Conservation (phyloP, 2,113 vertebrate species). For the Thamnaconus septentrionalis region DNA sequence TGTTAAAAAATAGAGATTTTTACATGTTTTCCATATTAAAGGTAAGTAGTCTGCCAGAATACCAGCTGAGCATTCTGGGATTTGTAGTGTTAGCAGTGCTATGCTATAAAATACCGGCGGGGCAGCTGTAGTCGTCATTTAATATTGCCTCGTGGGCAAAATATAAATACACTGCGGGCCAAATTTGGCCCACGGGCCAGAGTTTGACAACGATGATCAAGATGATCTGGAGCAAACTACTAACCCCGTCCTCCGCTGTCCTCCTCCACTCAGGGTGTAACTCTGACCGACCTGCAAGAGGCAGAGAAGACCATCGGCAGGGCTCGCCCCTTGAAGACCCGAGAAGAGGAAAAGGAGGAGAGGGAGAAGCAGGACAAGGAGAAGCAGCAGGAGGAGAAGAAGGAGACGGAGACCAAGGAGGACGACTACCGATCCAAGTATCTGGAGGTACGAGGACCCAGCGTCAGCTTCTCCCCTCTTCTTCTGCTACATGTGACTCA, state of each 20-base stretch:
- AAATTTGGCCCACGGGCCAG: too few species aligned
- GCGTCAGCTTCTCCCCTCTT: background rate
- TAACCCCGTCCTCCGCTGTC: background rate
- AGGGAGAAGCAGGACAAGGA: constrained; percentile 94
- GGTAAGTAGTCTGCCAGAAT: too few species aligned
- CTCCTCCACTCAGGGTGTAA: constrained; percentile 84
- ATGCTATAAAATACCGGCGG: too few species aligned
- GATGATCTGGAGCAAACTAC: background rate
- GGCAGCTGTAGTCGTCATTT: too few species aligned
- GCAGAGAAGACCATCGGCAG: constrained; percentile 96
- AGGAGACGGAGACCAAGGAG: constrained; percentile 89
- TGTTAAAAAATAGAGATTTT: too few species aligned
- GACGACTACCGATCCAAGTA: constrained; percentile 94
- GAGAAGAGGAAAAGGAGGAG: constrained; percentile 94
- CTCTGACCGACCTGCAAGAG: constrained; percentile 96
- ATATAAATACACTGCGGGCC: too few species aligned
- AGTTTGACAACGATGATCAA: too few species aligned
- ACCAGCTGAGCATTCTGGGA: too few species aligned
- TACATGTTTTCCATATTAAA: too few species aligned
- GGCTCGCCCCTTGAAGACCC: constrained; percentile 83
- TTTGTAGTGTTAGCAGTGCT: too few species aligned
- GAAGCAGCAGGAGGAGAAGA: constrained; percentile 90
- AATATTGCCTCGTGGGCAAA: too few species aligned
- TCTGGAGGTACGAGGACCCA: constrained; percentile 89
- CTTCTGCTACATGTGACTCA: background rate